Evolutionary conservation across 2,888 invertebrate genomes (phyloP), one percentile per base, ranked within the genome.

Genomic region (Agrochola circellaris): DNA sequence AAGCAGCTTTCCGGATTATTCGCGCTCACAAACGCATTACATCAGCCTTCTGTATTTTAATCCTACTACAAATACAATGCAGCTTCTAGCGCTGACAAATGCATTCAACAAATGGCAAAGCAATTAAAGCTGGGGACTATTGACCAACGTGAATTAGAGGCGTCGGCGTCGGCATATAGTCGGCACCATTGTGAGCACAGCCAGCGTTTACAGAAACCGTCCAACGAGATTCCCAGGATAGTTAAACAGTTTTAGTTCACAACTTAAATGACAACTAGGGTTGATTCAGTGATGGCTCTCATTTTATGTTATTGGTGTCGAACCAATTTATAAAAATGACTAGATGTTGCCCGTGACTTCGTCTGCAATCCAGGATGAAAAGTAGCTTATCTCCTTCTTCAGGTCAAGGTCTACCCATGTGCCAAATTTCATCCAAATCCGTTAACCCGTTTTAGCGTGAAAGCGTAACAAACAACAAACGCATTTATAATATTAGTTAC

Each of bases 81-180:
- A 72, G 64, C 54, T n/a, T 38, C 34, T 9, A 71, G 30, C 23
- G 51, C 62, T 45, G 65, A 54, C 64, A 71, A 75, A 51, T 66
- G 72, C 81, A 76, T 81, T 76, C 67, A 65, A 72, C 71, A 68
- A 75, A 72, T 68, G 65, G 51, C 64, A 65, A 74, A 80, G 68
- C 76, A 84, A 83, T 84, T 84, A 80, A 56, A 42, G 42, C 60
- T 20, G 1, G 23, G 48, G 23, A 65, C 54, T 69, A 72, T 79
- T 48, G 74, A 72, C 72, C 61, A 73, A 73, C 60, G 73, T 56
- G 56, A 80, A 79, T 56, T 60, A 83, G 58, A 56, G 15, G 62
- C 54, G 30, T 20, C 23, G n/a, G 17, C 68, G 66, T 26, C 17
- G 34, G 34, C 45, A 30, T 30, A n/a, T n/a, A 23, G 60, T 38